Percentiles rank a stretch among this genome's conserved stretches.
phyloP scores from a whole-genome alignment of 37 sponge, comb jelly and placozoan genomes.

The Bolinopsis microptera region DNA sequence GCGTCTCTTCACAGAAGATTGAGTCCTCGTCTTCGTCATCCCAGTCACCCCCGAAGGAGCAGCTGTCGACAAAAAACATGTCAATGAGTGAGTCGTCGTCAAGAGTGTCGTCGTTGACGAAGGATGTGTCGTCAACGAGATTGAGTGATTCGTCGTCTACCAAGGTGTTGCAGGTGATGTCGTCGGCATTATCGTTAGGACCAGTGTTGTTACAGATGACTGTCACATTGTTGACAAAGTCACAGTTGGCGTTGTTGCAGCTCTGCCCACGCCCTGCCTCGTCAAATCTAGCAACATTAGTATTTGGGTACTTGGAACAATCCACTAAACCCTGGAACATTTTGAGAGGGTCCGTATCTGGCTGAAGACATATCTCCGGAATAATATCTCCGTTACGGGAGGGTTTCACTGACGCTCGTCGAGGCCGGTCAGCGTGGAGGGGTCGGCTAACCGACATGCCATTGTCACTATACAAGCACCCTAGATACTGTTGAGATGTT shows the following conservation, averaged over 20 bases:
- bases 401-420: background rate
- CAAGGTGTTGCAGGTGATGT: background rate
- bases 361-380: no score
- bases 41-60: no score
- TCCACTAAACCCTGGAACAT: background rate
- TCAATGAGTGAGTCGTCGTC: background rate
- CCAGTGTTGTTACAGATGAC: no score
- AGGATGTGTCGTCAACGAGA: background rate
- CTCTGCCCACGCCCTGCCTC: background rate
- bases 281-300: background rate
- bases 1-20: background rate
- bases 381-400: background rate
- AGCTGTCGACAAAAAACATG: background rate
- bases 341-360: background rate
- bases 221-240: background rate
- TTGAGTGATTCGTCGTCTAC: background rate
- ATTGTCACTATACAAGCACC: no score
- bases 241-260: background rate
- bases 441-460: background rate
- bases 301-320: background rate
- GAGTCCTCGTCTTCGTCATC: background rate
- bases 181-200: background rate
- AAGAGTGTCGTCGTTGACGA: background rate
- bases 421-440: background rate
- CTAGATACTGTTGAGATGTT: no score